phyloP scores from a whole-genome alignment of 2,888 invertebrate species.

The Agrochola macilenta region DNA sequence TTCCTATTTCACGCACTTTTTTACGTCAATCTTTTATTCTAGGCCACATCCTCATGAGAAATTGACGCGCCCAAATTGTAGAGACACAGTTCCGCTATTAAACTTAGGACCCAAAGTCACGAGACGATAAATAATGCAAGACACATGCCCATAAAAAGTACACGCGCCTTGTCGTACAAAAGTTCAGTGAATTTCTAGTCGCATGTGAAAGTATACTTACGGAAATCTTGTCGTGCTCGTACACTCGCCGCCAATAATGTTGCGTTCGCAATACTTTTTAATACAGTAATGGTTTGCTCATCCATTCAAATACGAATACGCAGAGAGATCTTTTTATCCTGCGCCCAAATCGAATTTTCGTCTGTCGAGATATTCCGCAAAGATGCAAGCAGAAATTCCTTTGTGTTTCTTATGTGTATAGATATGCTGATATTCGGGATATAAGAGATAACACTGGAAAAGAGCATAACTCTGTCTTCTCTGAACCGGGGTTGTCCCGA shows the following conservation, averaged over 20 bases:
- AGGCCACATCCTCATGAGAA: constrained; percentile 46
- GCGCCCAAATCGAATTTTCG: constrained; percentile 79
- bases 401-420: constrained; percentile 73
- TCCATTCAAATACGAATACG: constrained; percentile 69
- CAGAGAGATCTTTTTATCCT: constrained; percentile 74
- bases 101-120: constrained; percentile 62
- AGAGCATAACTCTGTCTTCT: constrained; percentile 65
- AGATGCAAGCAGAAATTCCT: constrained; percentile 79
- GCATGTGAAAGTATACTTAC: constrained; percentile 54
- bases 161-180: constrained; percentile 51
- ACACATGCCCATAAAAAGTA: constrained; percentile 49
- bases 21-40: constrained; percentile 17
- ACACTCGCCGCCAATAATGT: constrained; percentile 62
- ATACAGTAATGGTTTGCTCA: constrained; percentile 76
- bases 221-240: constrained; percentile 20
- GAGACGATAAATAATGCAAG: constrained; percentile 61
- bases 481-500: constrained; percentile 43
- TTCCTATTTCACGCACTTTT: constrained; percentile 17
- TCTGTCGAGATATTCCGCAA: constrained; percentile 77
- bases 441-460: constrained; percentile 70
- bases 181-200: constrained; percentile 45
- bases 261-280: constrained; percentile 72
- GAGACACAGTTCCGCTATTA: constrained; percentile 46
- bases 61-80: constrained; percentile 47
- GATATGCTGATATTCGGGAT: constrained; percentile 80